Evolutionary conservation across 2,888 invertebrate species (phyloP).

Genomic region (Eurytoma californica): DNA sequence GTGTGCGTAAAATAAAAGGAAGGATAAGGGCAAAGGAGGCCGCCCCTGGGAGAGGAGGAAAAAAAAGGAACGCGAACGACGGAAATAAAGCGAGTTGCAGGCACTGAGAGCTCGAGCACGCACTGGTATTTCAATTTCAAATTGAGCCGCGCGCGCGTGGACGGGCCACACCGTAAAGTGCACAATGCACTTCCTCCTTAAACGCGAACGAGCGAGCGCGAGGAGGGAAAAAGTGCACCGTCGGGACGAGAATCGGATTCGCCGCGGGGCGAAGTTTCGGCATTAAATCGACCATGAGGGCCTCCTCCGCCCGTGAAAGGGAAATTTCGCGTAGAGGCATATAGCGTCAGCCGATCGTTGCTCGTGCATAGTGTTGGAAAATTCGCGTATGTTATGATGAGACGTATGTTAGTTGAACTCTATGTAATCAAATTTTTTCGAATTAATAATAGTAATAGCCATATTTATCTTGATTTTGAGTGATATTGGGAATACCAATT

Average conservation of each 20-base stretch:
- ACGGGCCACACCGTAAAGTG: background rate
- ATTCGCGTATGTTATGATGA: too few relatives aligned
- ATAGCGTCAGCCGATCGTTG: background rate
- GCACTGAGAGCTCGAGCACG: background rate
- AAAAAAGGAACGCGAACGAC: too few relatives aligned
- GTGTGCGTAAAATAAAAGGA: too few relatives aligned
- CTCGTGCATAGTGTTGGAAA: background rate
- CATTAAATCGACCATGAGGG: background rate
- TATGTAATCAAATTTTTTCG: too few relatives aligned
- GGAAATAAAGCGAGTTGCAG: too few relatives aligned
- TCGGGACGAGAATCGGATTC: slow-evolving; percentile 1
- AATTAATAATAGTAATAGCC: too few relatives aligned
- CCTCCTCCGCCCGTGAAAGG: background rate
- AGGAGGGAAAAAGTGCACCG: background rate
- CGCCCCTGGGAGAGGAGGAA: too few relatives aligned
- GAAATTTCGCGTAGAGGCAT: background rate
- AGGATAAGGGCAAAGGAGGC: too few relatives aligned
- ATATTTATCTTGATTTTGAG: too few relatives aligned
- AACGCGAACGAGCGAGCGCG: background rate
- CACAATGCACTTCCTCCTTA: background rate
- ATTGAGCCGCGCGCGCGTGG: background rate
- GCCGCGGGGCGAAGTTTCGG: background rate
- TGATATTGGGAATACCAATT: too few relatives aligned
- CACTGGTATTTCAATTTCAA: slow-evolving; percentile 10
- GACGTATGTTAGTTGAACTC: too few relatives aligned